Base-by-base conservation (phyloP, 2,888 invertebrate species). In the Acanthococcus lagerstroemiae region DNA sequence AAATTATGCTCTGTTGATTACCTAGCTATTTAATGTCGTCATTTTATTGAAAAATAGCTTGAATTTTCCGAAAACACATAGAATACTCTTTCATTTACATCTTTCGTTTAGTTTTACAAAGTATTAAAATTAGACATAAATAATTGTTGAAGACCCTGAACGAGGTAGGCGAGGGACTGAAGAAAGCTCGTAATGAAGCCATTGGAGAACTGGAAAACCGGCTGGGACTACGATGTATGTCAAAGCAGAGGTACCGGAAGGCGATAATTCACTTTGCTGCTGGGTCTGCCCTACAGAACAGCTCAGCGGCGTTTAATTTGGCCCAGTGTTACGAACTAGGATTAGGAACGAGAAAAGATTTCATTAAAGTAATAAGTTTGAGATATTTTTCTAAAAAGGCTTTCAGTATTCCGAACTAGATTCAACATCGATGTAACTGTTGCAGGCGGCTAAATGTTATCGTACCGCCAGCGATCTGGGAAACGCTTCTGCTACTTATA, bases 311-410 rank as follows among this genome's bases (percentile, higher is more conserved):
- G 68, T 87, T 82, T 72, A 87, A 87, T 73, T 77, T 87, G 68
- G 87, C 82, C 1, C 73, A 86, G 26, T 86, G 86, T 72, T 83
- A 85, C 74, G 86, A 87, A 74, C 77, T 80, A 71, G 87, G 86
- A 0, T 74, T 83, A 65, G 87, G 86, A 67, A 82, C 84, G 2
- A 74, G 77, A 45, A 76, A 78, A 68, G 80, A 85, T 77, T 78
- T 82, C 68, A 78, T 77, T 73, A 79, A 80, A 76, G 84, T 67
- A 56, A 50, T 19, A 50, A 6, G 50, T n/a, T 50, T 7, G n/a
- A n/a, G n/a, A n/a, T n/a, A n/a, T n/a, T n/a, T n/a, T n/a, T n/a
- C n/a, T n/a, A n/a, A n/a, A n/a, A n/a, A n/a, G n/a, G n/a, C n/a
- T n/a, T n/a, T n/a, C n/a, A n/a, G n/a, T n/a, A n/a, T n/a, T n/a